phyloP scores from a whole-genome alignment of 2,113 vertebrate species.

The Candoia aspera region DNA sequence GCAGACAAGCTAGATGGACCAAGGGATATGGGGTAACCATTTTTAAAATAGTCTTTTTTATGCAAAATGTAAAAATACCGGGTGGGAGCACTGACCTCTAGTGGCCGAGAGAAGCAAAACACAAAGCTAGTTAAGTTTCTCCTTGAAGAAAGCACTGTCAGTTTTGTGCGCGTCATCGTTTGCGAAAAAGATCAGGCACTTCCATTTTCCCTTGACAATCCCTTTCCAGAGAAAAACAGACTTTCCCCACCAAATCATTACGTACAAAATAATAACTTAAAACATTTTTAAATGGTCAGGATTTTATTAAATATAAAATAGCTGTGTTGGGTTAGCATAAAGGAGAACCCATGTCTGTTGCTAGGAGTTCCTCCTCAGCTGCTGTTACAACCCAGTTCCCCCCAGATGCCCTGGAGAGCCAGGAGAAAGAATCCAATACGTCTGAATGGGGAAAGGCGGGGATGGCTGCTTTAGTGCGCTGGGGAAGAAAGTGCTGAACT shows the following conservation, averaged over 20 bases:
- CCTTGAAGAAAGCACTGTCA: too few species aligned
- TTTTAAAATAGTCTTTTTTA: too few species aligned
- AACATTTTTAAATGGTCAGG: constrained; percentile 14
- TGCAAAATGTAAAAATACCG: too few species aligned
- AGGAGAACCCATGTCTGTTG: constrained; percentile 58
- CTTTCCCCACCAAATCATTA: not conserved
- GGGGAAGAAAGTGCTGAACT: constrained; percentile 49
- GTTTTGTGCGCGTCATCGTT: too few species aligned
- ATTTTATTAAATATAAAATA: constrained; percentile 73
- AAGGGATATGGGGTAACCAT: too few species aligned
- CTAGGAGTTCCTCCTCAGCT: constrained; percentile 54
- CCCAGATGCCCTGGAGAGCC: not conserved
- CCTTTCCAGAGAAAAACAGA: not conserved
- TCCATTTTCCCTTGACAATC: too few species aligned
- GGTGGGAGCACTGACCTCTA: too few species aligned
- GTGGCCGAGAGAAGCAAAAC: too few species aligned
- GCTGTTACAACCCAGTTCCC: not conserved
- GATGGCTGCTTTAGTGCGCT: constrained; percentile 39
- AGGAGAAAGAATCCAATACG: not conserved
- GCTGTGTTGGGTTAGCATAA: constrained; percentile 59
- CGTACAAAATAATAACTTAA: not conserved
- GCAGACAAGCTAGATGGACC: not conserved
- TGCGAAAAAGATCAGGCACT: too few species aligned
- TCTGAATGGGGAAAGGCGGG: not conserved
- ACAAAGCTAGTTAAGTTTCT: too few species aligned